A percentile compares a stretch with the other conserved stretches of the same genome.
These are phyloP conservation scores for Notarius lentiginosus DNA, from an alignment of 2,113 vertebrate species.

Conservation along the genomic window DNA sequence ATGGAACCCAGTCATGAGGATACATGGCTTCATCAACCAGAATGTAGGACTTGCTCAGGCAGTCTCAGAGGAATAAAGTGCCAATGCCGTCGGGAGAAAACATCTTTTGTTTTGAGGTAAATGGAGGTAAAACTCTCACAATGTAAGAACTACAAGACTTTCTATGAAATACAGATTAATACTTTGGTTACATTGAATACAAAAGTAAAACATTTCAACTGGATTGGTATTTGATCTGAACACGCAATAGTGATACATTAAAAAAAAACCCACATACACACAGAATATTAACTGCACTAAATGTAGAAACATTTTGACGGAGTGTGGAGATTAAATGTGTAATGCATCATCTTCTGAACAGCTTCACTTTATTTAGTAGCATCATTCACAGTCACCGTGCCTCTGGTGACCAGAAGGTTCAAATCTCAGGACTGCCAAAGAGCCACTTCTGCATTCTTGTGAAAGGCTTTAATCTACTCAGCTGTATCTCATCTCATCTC, in stretches of 20 bases:
- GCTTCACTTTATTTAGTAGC: neutral
- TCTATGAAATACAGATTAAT: neutral
- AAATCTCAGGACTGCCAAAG: neutral
- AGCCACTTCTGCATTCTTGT: neutral
- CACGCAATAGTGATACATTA: neutral
- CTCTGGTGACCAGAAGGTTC: neutral
- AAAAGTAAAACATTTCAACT: neutral
- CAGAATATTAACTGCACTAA: neutral
- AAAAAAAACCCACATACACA: neutral
- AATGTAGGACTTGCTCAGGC: slow-evolving; percentile 1
- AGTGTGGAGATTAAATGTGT: neutral
- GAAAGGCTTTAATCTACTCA: neutral
- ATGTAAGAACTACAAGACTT: neutral
- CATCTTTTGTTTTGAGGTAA: slow-evolving; percentile 25
- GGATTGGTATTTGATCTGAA: neutral
- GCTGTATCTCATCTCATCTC: neutral
- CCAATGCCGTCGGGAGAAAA: neutral
- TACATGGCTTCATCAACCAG: slow-evolving; percentile 22
- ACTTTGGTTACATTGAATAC: neutral
- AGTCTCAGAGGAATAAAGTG: slow-evolving; percentile 28
- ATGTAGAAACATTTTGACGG: neutral
- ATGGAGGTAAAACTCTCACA: slow-evolving; percentile 4
- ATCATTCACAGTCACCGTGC: neutral
- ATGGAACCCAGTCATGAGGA: slow-evolving; percentile 23
- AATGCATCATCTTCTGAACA: neutral